Conservation (phyloP, 1,140 invertebrate species). For the Caenorhabditis remanei region DNA sequence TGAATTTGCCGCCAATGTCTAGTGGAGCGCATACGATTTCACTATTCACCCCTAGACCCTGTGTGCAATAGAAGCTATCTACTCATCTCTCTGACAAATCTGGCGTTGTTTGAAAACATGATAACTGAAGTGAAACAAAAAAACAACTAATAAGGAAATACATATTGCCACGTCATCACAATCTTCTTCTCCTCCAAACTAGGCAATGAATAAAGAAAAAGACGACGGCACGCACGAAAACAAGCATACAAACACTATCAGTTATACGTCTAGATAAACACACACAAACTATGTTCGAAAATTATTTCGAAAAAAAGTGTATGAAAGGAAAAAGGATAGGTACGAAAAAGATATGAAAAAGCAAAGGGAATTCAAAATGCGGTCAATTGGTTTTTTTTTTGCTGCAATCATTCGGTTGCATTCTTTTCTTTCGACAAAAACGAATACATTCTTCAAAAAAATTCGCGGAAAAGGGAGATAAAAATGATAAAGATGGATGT, state of each 20-base stretch:
- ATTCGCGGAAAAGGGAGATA: conserved; percentile 3
- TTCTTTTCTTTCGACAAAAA: neutral
- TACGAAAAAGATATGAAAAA: neutral
- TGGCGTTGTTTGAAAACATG: no score
- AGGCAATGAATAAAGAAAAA: conserved; percentile 10
- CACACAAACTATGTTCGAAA: neutral
- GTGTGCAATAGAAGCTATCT: no score
- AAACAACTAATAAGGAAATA: neutral
- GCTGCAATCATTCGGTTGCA: neutral
- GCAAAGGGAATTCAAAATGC: neutral
- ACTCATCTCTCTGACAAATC: no score
- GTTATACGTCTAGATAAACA: neutral
- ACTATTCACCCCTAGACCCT: no score
- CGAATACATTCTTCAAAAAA: no score
- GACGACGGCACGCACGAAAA: conserved; percentile 16
- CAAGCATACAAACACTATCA: conserved; percentile 24
- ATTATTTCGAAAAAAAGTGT: neutral
- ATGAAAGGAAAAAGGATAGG: neutral
- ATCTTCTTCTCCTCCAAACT: neutral
- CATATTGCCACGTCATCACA: neutral
- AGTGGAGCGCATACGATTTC: no score
- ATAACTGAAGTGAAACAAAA: neutral
- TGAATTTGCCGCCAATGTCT: no score
- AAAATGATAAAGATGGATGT: conserved; percentile 48
- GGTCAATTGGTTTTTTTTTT: conserved; percentile 11